Evolutionary conservation across 2,113 vertebrate genomes (phyloP).

Genomic region (Macaca nemestrina): DNA sequence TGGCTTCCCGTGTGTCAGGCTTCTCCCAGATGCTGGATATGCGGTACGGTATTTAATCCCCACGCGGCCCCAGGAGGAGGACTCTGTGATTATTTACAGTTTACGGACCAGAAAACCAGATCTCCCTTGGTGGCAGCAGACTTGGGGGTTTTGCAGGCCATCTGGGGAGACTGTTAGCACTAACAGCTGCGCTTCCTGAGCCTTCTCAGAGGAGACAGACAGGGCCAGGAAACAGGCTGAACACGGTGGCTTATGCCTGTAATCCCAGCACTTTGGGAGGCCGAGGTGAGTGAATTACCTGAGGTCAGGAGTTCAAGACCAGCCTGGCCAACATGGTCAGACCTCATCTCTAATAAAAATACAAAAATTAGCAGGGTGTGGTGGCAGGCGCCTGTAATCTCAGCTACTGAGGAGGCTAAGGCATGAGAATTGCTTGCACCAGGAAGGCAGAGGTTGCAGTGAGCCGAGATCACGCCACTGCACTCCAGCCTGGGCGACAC

Average conservation of each 20-base stretch:
- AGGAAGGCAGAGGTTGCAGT: not conserved
- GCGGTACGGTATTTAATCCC: accelerated
- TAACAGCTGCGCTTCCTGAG: not conserved
- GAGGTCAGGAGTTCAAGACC: not conserved
- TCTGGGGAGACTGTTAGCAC: accelerated
- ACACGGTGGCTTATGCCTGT: not conserved
- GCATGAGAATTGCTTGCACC: not conserved
- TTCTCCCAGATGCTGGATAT: accelerated
- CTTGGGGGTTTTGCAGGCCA: not conserved
- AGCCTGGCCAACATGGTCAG: not conserved
- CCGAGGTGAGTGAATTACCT: not conserved
- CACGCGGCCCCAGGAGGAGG: accelerated
- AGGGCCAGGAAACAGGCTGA: not conserved
- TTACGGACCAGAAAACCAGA: not conserved
- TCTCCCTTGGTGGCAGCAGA: not conserved
- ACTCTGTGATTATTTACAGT: not conserved
- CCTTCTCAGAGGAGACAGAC: not conserved
- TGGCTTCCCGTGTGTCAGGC: not conserved
- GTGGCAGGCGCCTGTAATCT: no score
- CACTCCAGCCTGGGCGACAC: not conserved
- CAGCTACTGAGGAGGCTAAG: no score
- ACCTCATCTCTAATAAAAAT: not conserved
- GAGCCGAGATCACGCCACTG: not conserved
- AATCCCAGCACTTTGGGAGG: not conserved
- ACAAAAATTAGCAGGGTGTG: not conserved